Conservation (phyloP, 1,140 invertebrate genomes). For the Drosophila mauritiana region DNA sequence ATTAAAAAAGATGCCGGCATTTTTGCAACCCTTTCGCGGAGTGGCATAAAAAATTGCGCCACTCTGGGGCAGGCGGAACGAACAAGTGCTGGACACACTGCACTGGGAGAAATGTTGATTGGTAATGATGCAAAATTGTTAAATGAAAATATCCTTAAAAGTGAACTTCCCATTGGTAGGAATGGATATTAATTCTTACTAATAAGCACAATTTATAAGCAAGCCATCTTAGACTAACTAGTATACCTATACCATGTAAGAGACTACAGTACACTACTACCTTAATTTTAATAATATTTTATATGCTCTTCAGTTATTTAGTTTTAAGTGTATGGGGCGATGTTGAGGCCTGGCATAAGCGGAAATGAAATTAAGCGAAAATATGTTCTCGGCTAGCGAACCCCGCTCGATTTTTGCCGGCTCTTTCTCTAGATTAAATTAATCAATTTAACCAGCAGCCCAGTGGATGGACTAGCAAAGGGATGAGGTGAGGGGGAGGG, state of each 20-base stretch:
- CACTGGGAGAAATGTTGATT: constrained; percentile 1
- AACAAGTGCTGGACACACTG: constrained; percentile 56
- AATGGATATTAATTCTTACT: too few species aligned
- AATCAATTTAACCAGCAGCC: constrained; percentile 76
- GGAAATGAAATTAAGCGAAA: constrained; percentile 82
- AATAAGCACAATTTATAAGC: too few species aligned
- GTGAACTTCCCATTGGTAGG: too few species aligned
- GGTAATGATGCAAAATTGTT: not conserved
- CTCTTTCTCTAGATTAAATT: constrained; percentile 67
- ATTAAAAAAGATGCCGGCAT: constrained; percentile 47
- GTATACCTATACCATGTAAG: too few species aligned
- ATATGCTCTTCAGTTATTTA: not conserved
- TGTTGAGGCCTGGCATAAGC: constrained; percentile 24
- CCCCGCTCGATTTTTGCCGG: constrained; percentile 16
- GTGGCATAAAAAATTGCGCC: constrained; percentile 71
- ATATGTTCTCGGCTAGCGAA: constrained; percentile 65
- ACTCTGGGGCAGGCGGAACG: constrained; percentile 75
- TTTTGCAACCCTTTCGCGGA: constrained; percentile 75
- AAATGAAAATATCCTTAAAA: not conserved
- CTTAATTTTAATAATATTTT: not conserved
- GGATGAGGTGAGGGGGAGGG: not conserved
- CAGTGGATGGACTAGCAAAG: not conserved
- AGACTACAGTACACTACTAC: too few species aligned
- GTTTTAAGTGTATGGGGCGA: not conserved
- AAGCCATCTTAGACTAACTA: too few species aligned